Conservation (phyloP, 2,888 invertebrate species). For the Nomada flava region DNA sequence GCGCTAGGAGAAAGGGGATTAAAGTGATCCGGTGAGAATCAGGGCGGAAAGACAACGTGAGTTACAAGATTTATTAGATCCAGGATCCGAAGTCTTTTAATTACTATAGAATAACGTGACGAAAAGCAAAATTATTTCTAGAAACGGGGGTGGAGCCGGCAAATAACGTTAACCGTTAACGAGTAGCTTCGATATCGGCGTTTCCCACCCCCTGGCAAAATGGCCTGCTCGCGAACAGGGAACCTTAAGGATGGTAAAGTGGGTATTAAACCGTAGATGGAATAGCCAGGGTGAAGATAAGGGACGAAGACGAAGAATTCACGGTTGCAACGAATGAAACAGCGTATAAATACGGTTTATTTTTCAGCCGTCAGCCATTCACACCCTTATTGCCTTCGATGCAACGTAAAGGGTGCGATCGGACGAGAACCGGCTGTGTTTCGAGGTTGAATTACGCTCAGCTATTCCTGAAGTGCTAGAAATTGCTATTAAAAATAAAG, state of each 20-base stretch:
- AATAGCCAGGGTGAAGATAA: constrained; percentile 46
- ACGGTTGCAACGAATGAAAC: constrained; percentile 36
- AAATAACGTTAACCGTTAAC: constrained; percentile 53
- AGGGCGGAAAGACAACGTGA: constrained; percentile 62
- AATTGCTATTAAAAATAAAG: background rate
- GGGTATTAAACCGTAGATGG: constrained; percentile 53
- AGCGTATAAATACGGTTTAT: constrained; percentile 47
- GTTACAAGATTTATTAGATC: constrained; percentile 63
- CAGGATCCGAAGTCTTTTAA: constrained; percentile 55
- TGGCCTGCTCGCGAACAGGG: constrained; percentile 24
- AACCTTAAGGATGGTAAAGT: constrained; percentile 42
- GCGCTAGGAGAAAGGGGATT: constrained; percentile 39
- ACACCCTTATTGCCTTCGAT: constrained; percentile 38
- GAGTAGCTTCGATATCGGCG: constrained; percentile 51
- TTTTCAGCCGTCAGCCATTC: constrained; percentile 42
- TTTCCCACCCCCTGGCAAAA: constrained; percentile 14
- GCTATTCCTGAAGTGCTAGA: constrained; percentile 16
- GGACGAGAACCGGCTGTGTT: background rate
- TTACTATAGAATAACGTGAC: constrained; percentile 48
- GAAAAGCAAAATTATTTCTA: constrained; percentile 49
- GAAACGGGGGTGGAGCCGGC: background rate
- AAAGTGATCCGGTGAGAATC: constrained; percentile 63
- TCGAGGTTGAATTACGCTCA: constrained; percentile 27
- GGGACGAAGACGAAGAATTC: constrained; percentile 14
- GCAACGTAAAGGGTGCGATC: constrained; percentile 6